Evolutionary conservation across 2,888 invertebrate species (phyloP), one percentile per base, ranked within the genome.

Genomic region (Chloromyia formosa): DNA sequence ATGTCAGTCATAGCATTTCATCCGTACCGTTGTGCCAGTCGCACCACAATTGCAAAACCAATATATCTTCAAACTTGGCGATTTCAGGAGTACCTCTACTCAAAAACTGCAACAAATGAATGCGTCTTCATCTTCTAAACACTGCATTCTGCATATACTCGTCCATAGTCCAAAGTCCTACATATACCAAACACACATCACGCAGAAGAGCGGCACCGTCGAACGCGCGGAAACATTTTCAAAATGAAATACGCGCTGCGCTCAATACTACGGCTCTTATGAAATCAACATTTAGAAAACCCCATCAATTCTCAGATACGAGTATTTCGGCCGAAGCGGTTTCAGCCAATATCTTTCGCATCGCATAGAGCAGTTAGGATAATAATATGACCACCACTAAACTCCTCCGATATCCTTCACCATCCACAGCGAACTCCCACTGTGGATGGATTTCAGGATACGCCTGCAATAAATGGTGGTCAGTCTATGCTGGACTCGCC

Each of bases 261-360:
- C 27, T 35, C 27, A 35, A 35, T 35, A 10, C 16, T 12, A n/a
- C n/a, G 4, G 35, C 40, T 35, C n/a, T n/a, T 62, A 35, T 7
- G 12, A 49, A 66, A 66, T 66, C 66, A 66, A 49, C 23, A 22
- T 66, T 49, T 22, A 14, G 49, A 66, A 45, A 49, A 35, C 49
- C n/a, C 45, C 45, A 66, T 66, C 66, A 66, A 66, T 66, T 49
- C 14, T 49, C n/a, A 40, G 18, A 62, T 62, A n/a, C n/a, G n/a
- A n/a, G n/a, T n/a, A 23, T 62, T 40, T 40, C 35, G 16, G 40
- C 40, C 62, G 40, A 18, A 62, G 62, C 62, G 40, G 12, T 40
- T 62, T 62, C 45, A 45, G 66, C 66, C 20, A n/a, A 49, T 49
- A 12, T n/a, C 49, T 49, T 49, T 45, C 49, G 35, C 49, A 22